Base-by-base conservation (phyloP, 1,140 invertebrate genomes). In the Ctenoplectra terminalis region DNA sequence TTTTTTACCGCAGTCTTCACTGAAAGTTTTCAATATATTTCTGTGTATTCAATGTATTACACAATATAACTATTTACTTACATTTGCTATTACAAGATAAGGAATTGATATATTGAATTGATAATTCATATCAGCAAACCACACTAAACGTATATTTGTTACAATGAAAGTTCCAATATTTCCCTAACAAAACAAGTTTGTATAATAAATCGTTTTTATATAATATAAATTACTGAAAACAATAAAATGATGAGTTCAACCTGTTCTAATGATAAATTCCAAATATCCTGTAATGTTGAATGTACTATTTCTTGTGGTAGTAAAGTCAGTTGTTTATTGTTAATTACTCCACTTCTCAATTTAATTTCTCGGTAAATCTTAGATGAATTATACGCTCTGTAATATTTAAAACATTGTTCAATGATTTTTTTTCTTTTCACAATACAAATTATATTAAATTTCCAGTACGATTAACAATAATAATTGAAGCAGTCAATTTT, bases 101-200 rank as follows among this genome's bases (percentile, higher is more conserved):
- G 99, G 99, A 90, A 99, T 96, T 56, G 98, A 99, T 31, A 99
- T 97, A 92, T 99, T 99, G 92, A 99, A 99, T 1, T 97, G 96
- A 91, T 99, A 97, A 93, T 99, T 99, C 90, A 99, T 96, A 88
- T 99, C 98, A 2, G 99, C 99, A 93, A 97, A 99, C 99, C 99
- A 99, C 1, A 99, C 98, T 0, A 99, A 93, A n/a, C 99, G 95
- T 34, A 99, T 96, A 92, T 99, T 99, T 37, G 98, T 99, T 26
- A 99, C 96, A 81, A 99, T 96, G 93, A 99, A 97, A 34, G 97
- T 98, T 23, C 99, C 99, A 7, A 99, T 94, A 94, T 99, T 99
- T 8, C 99, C 99, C 95, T 98, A 91, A 94, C 95, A 93, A 96
- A 97, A 98, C 0, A 97, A 98, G 29, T 70, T 71, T 70, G 60